Percentiles rank a stretch among this genome's conserved stretches.
Evolutionary conservation across 2,113 vertebrate species (phyloP).

Genomic region (Phyllostomus hastatus): DNA sequence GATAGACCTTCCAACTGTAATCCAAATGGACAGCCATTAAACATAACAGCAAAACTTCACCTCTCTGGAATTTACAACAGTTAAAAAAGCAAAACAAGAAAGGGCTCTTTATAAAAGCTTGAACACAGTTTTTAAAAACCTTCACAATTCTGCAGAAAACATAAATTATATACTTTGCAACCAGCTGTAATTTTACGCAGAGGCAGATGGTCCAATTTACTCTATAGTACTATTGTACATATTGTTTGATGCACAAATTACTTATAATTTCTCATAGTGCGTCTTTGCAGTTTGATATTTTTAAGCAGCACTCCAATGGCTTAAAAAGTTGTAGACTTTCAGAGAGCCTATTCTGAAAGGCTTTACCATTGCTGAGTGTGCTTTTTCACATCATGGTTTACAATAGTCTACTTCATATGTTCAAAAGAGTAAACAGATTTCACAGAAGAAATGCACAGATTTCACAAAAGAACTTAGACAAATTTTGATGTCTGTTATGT

Average conservation of each 20-base stretch:
- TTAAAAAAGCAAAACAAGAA: constrained; percentile 55
- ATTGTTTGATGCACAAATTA: constrained; percentile 78
- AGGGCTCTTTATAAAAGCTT: constrained; percentile 52
- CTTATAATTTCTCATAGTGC: constrained; percentile 74
- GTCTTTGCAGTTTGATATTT: constrained; percentile 69
- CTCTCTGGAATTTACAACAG: constrained; percentile 53
- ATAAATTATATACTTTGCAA: constrained; percentile 80
- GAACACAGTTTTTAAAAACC: constrained; percentile 58
- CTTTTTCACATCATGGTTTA: constrained; percentile 55
- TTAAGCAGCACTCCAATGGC: constrained; percentile 52
- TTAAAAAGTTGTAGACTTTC: constrained; percentile 54
- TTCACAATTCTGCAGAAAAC: constrained; percentile 75
- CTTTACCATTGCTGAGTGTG: constrained; percentile 45
- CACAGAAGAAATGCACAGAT: constrained; percentile 3
- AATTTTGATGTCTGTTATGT: neutral
- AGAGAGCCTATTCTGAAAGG: constrained; percentile 35
- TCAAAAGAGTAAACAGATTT: constrained; percentile 20
- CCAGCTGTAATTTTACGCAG: constrained; percentile 79
- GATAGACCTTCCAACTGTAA: constrained; percentile 33
- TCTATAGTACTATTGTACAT: constrained; percentile 66
- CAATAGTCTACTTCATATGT: constrained; percentile 41
- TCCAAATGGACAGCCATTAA: constrained; percentile 60
- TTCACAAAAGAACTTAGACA: constrained; percentile 29
- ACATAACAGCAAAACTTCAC: constrained; percentile 51
- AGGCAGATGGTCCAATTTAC: constrained; percentile 78